Conservation (phyloP, 1,140 invertebrate species). For the Drosophila pectinifera region DNA sequence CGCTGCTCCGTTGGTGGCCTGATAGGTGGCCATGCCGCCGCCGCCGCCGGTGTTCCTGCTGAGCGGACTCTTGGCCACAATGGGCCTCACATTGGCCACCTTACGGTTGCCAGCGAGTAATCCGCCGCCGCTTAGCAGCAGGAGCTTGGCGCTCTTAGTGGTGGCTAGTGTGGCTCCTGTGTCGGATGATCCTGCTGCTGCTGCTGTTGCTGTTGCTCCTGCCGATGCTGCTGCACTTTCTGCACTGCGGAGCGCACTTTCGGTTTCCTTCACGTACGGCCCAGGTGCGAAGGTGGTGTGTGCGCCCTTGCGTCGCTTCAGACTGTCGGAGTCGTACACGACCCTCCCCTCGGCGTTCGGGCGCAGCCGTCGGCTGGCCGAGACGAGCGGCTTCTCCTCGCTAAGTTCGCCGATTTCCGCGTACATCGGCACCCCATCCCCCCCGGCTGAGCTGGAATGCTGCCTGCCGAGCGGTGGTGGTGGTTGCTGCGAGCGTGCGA, state of each 20-base stretch:
- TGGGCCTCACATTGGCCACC: slow-evolving; percentile 83
- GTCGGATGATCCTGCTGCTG: slow-evolving; percentile 6
- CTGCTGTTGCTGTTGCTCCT: slow-evolving; percentile 27
- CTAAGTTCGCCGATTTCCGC: slow-evolving; percentile 81
- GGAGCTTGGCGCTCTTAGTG: slow-evolving; percentile 69
- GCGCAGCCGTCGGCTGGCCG: slow-evolving; percentile 88
- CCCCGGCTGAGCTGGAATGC: slow-evolving; percentile 1
- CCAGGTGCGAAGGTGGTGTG: slow-evolving; percentile 94
- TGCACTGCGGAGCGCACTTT: slow-evolving; percentile 80
- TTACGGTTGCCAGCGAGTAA: slow-evolving; percentile 66
- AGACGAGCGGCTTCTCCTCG: slow-evolving; percentile 69
- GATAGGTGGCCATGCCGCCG: slow-evolving; percentile 47
- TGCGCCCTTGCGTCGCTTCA: slow-evolving; percentile 91
- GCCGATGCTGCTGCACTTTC: slow-evolving; percentile 69
- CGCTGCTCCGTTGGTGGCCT: slow-evolving; percentile 23
- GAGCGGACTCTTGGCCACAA: slow-evolving; percentile 66
- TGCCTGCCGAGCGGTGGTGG: slow-evolving; percentile 6
- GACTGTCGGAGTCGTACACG: slow-evolving; percentile 94
- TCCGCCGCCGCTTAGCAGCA: slow-evolving; percentile 61
- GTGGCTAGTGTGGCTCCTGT: slow-evolving; percentile 9
- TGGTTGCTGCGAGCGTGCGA: slow-evolving; percentile 20
- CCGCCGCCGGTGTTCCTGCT: slow-evolving; percentile 41
- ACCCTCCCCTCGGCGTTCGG: slow-evolving; percentile 95
- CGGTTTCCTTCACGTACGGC: slow-evolving; percentile 89
- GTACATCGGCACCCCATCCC: slow-evolving; percentile 73